phyloP scores from a whole-genome alignment of 2,113 vertebrate species.

The Anarhynchus alexandrinus region DNA sequence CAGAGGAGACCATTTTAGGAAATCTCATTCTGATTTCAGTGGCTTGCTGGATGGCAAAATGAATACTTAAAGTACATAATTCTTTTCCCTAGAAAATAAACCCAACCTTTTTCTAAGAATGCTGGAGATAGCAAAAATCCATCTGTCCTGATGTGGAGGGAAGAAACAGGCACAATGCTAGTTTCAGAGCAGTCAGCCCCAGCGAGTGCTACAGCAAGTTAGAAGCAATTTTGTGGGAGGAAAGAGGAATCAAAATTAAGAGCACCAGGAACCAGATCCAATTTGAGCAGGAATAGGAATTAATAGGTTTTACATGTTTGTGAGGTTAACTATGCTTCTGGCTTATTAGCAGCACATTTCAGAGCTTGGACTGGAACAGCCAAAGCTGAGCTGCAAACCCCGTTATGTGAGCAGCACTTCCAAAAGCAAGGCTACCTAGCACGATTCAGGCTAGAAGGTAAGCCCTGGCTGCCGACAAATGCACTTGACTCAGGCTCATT shows the following conservation, averaged over 20 bases:
- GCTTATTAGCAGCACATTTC: not conserved
- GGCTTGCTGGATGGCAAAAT: not conserved
- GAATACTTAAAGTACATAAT: not conserved
- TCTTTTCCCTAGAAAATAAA: not conserved
- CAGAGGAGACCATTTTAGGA: not conserved
- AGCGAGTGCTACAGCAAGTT: not conserved
- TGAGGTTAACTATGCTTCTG: not conserved
- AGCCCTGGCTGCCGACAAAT: not conserved
- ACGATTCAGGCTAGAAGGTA: accelerated
- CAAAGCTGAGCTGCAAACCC: not conserved
- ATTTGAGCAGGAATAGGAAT: not conserved
- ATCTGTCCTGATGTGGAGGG: not conserved
- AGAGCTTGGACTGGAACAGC: not conserved
- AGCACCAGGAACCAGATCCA: not conserved
- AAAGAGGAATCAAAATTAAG: not conserved
- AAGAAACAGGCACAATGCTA: not conserved
- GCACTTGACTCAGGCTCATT: not conserved
- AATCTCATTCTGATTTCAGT: not conserved
- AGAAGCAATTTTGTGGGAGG: not conserved
- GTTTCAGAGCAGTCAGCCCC: not conserved
- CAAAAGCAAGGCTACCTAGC: not conserved
- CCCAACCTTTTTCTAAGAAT: not conserved
- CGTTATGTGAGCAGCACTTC: not conserved
- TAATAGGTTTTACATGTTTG: not conserved
- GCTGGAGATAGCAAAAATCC: not conserved